Evolutionary conservation across 2,113 vertebrate genomes (phyloP).

Genomic region (Percina caprodes): DNA sequence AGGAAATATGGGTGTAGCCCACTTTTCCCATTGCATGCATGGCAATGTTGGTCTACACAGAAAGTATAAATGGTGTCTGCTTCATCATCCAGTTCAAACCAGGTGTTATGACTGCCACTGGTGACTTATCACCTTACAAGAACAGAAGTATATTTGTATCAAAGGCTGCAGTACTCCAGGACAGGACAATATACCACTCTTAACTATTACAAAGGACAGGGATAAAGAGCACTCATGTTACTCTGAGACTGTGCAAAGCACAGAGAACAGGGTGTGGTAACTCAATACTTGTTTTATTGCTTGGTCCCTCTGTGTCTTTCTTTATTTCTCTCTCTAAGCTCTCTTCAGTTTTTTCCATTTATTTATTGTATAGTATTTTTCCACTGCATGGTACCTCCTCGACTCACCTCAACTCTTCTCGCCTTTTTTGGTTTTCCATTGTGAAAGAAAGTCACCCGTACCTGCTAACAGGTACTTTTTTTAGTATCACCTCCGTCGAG

Average conservation of each 20-base stretch:
- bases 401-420: no score
- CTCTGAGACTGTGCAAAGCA: slow-evolving; percentile 1
- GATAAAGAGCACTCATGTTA: slow-evolving; percentile 34
- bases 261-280: slow-evolving; percentile 34
- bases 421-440: no score
- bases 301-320: neutral
- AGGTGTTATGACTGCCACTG: neutral
- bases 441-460: no score
- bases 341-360: neutral
- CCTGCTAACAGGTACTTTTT: no score
- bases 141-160: neutral
- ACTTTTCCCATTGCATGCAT: slow-evolving; percentile 3
- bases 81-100: neutral
- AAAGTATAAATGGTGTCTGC: neutral
- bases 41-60: neutral
- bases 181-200: neutral
- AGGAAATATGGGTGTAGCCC: slow-evolving; percentile 15
- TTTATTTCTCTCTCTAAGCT: slow-evolving; percentile 1
- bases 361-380: neutral
- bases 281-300: slow-evolving; percentile 4
- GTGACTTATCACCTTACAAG: neutral
- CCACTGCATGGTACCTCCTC: no score
- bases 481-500: no score
- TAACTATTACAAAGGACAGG: slow-evolving; percentile 4
- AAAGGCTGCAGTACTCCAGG: neutral